Evolutionary conservation across 2,113 vertebrate genomes (phyloP), one percentile per base, ranked within the genome.

Genomic region (Scolopax mira): DNA sequence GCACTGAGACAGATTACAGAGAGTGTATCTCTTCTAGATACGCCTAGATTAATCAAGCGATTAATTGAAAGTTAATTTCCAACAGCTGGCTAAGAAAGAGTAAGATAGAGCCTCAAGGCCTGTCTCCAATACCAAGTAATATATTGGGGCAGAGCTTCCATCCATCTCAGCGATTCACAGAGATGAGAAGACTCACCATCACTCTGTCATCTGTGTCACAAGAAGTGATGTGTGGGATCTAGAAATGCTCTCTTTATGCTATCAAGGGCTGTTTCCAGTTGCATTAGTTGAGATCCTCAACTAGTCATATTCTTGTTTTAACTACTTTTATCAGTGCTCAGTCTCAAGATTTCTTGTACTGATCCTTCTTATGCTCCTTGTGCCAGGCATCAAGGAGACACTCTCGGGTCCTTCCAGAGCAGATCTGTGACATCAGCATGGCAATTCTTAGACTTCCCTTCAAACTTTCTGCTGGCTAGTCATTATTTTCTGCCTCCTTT

Each of bases 201-300:
- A n/a, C n/a, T n/a, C n/a, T n/a, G 2, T 65, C 28, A 24, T 57
- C 52, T 0, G 0, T 41, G 9, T 55, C 42, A 31, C 18, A 60
- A 39, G 37, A 71, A 64, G 70, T 31, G 46, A 48, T 1, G 2
- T 1, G 2, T 3, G 33, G 39, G n/a, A 37, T 71, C 39, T 79
- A 42, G 25, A 72, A 10, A 3, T 69, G 7, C 37, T 74, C 28
- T 24, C 6, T 85, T 80, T 25, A 2, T 71, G 31, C 66, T 74
- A 1, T 55, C 39, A 60, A 9, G 42, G 23, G 10, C 15, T 64
- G 10, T 35, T 90, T 30, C 30, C 44, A 42, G 42, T 55, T 82
- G 25, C 10, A 14, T 55, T 41, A 33, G 62, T 74, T 9, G 11
- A 6, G 37, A 64, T 66, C 35, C 51, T 84, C 64, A 61, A 0